Evolutionary conservation across 2,888 invertebrate genomes (phyloP).

Genomic region (Coremacera marginata): DNA sequence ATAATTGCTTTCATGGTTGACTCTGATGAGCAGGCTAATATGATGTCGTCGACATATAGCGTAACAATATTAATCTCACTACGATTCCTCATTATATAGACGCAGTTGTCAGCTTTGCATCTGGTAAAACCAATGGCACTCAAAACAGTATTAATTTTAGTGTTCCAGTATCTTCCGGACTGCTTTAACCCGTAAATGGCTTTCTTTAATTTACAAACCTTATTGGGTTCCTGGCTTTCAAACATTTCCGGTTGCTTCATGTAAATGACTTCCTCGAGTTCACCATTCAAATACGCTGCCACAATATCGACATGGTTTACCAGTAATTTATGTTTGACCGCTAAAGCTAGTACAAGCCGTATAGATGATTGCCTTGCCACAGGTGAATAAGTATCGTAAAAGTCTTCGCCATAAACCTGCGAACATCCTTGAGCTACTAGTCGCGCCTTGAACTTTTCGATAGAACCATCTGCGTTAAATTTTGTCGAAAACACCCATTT

Average conservation of each 20-base stretch:
- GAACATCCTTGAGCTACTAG: slow-evolving; percentile 51
- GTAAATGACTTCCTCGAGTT: not conserved
- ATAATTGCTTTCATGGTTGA: slow-evolving; percentile 29
- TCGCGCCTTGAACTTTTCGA: slow-evolving; percentile 50
- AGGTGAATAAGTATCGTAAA: not conserved
- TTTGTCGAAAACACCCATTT: slow-evolving; percentile 28
- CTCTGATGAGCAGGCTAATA: not conserved
- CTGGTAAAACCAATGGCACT: slow-evolving; percentile 16
- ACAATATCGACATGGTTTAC: not conserved
- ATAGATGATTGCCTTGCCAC: slow-evolving; percentile 4
- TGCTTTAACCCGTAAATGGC: slow-evolving; percentile 33
- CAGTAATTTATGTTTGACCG: slow-evolving; percentile 1
- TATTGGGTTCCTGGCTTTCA: not conserved
- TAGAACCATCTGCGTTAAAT: slow-evolving; percentile 42
- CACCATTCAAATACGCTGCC: slow-evolving; percentile 13
- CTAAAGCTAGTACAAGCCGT: not conserved
- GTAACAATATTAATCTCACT: slow-evolving; percentile 16
- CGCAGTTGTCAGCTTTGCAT: slow-evolving; percentile 4
- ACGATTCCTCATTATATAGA: not conserved
- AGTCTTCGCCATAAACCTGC: slow-evolving; percentile 45
- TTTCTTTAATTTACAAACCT: slow-evolving; percentile 28
- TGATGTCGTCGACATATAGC: slow-evolving; percentile 4
- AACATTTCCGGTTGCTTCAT: slow-evolving; percentile 3
- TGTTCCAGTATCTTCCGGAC: slow-evolving; percentile 30
- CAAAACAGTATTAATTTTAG: slow-evolving; percentile 31